Conservation (phyloP, 2,797 vertebrate species). For the Sitta carolinensis region DNA sequence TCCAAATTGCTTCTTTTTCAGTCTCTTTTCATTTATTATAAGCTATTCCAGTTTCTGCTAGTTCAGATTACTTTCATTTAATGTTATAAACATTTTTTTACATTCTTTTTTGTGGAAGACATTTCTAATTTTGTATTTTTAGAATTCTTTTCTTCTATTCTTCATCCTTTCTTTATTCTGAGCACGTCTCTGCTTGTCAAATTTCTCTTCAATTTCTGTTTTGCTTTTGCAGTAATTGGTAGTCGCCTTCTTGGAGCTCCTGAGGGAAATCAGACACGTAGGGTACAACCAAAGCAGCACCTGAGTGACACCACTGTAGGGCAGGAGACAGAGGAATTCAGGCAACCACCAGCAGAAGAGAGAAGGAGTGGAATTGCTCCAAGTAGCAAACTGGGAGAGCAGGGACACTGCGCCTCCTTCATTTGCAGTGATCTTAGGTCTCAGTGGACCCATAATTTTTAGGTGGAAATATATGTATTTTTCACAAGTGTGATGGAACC, state of each 20-base stretch:
- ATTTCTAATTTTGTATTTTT: constrained; percentile 7
- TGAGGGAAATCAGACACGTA: constrained; percentile 21
- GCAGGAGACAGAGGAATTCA: constrained; percentile 9
- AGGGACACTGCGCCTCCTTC: not conserved
- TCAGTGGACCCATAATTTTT: not conserved
- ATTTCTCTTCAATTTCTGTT: constrained; percentile 57
- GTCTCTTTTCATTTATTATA: constrained; percentile 36
- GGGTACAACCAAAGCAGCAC: constrained; percentile 9
- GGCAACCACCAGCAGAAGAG: not conserved
- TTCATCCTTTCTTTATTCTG: constrained; percentile 22
- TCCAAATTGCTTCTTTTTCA: constrained; percentile 44
- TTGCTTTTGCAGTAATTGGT: constrained; percentile 47
- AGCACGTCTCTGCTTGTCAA: constrained; percentile 27
- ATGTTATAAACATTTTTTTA: constrained; percentile 35
- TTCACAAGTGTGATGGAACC: not conserved
- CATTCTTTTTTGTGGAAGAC: not conserved
- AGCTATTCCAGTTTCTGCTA: not conserved
- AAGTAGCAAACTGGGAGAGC: not conserved
- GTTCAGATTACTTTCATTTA: constrained; percentile 50
- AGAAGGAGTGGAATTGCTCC: not conserved
- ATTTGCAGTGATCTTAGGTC: not conserved
- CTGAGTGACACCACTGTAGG: constrained; percentile 10
- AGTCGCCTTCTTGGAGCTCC: constrained; percentile 1
- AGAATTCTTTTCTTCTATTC: not conserved
- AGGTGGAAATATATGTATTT: not conserved